Base-by-base conservation (phyloP, 2,797 vertebrate species). In the Enteromius argenteus region DNA sequence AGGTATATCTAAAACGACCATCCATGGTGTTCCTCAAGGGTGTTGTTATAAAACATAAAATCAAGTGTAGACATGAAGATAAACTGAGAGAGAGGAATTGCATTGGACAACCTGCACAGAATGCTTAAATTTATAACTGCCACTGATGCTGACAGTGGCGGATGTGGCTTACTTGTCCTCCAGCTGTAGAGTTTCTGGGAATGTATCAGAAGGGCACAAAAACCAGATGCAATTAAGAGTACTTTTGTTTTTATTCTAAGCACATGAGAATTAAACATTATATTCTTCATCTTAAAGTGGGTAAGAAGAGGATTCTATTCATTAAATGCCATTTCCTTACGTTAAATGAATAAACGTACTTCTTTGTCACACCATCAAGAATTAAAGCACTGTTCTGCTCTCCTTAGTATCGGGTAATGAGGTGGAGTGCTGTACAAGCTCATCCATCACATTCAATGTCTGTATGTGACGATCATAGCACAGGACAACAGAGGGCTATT, bases 381-480 rank as follows among this genome's bases (percentile, higher is more conserved):
- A 39, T 39, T 58, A 82, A 77, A 53, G n/a, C 19, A 56, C 30
- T 78, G 62, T 80, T 42, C 79, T 85, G 82, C 88, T 66, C 76
- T 87, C 74, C 79, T 44, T 83, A 15, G 64, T 88, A 89, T 88
- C 62, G 85, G 88, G 86, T 86, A 90, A 68, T 72, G 81, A 42
- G 66, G 80, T 86, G 80, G 56, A 86, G 66, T 79, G 60, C 23
- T 77, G 79, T 21, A 62, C 81, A 79, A 78, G 87, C 87, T 91
- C 90, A 92, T 92, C 92, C 90, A 92, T 94, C 91, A 91, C 77
- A 83, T 91, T 93, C 90, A 89, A 82, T 91, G 90, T 92, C 89
- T 91, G 80, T 67, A 87, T 88, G 86, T 89, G 90, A 88, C 90
- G 85, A 85, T 92, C 89, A 89, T 87, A 89, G 92, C 88, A 89